Evolutionary conservation across 2,113 vertebrate species (phyloP).

Genomic region (Charadrius vociferus): DNA sequence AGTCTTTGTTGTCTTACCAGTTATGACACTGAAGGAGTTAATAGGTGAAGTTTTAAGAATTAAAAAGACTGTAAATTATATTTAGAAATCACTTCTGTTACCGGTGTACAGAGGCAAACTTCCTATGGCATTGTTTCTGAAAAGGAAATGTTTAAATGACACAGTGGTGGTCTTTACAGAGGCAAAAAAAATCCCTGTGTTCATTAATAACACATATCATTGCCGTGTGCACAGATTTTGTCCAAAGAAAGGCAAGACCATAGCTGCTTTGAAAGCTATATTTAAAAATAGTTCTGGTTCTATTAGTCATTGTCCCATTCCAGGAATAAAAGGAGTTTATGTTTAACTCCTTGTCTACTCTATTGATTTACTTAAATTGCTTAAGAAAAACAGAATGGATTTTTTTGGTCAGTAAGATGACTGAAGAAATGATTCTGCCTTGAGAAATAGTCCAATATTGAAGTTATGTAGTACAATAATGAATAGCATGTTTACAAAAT

Average conservation of each 20-base stretch:
- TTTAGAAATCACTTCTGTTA: slow-evolving; percentile 8
- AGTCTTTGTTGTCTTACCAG: neutral
- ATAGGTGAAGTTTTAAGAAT: neutral
- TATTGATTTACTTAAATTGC: neutral
- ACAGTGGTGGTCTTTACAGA: neutral
- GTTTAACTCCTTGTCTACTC: slow-evolving; percentile 39
- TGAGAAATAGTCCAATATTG: neutral
- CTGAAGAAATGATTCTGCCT: neutral
- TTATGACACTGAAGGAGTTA: neutral
- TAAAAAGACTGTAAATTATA: neutral
- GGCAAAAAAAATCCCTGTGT: neutral
- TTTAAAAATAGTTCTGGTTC: slow-evolving; percentile 61
- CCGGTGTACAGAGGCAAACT: neutral
- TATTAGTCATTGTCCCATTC: slow-evolving; percentile 56
- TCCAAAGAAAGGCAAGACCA: slow-evolving; percentile 66
- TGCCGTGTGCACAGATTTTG: slow-evolving; percentile 24
- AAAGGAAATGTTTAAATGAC: slow-evolving; percentile 28
- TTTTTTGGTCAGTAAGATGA: neutral
- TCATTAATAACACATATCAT: slow-evolving; percentile 32
- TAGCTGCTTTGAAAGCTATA: slow-evolving; percentile 48
- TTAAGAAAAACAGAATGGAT: neutral
- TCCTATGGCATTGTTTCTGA: slow-evolving; percentile 20
- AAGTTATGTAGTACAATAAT: neutral
- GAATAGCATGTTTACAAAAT: neutral
- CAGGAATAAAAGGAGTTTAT: slow-evolving; percentile 45